These are phyloP conservation scores for Tolmerus cingulatus DNA, from an alignment of 2,888 invertebrate genomes.

Conservation along the genomic window DNA sequence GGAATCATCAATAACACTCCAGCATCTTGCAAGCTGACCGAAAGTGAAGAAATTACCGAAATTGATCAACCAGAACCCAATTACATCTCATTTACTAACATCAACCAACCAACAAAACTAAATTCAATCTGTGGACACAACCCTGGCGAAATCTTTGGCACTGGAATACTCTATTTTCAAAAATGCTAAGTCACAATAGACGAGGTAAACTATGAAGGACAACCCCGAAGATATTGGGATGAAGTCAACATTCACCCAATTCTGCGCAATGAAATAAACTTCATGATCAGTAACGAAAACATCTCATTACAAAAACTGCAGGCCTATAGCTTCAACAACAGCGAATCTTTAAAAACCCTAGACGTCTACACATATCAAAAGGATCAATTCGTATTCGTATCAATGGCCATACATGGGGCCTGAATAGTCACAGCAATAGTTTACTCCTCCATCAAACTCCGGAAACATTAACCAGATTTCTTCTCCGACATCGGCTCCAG, in stretches of 20 bases:
- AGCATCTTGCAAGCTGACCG: neutral
- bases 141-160: neutral
- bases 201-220: neutral
- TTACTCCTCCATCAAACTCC: too few species aligned
- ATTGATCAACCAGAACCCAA: neutral
- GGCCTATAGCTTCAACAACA: too few species aligned
- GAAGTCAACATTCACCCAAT: neutral
- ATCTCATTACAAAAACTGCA: too few species aligned
- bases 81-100: neutral
- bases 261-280: neutral
- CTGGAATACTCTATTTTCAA: neutral
- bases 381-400: too few species aligned
- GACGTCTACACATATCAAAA: neutral
- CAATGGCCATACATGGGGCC: too few species aligned
- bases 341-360: neutral
- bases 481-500: neutral
- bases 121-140: neutral
- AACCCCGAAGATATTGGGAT: neutral
- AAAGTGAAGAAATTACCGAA: neutral
- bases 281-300: neutral
- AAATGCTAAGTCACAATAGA: neutral
- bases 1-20: neutral
- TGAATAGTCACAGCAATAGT: too few species aligned
- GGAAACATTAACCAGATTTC: neutral
- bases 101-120: neutral